Evolutionary conservation across 2,797 vertebrate species (phyloP), one percentile per base, ranked within the genome.

Genomic region (Falco peregrinus): DNA sequence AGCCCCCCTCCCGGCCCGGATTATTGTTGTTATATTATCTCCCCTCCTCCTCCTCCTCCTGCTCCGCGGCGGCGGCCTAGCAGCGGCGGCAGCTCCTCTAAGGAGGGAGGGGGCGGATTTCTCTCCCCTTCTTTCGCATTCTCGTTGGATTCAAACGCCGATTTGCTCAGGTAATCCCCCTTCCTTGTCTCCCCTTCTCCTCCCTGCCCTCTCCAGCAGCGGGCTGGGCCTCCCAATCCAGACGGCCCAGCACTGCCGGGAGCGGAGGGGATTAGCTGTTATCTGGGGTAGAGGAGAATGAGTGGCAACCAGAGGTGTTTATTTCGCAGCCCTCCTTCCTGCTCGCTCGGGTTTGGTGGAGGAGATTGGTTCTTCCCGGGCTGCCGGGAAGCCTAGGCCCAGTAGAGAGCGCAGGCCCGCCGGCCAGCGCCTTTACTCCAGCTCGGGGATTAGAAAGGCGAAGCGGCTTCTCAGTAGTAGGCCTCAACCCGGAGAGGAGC

Each of bases 401-500:
- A 97, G 97, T 97, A 98, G 98, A 98, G 98, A 97, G 98, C 98
- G 98, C 98, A 98, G 98, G 98, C 98, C 99, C 98, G 97, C 98
- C 98, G 98, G 98, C 98, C 98, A 98, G 98, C 98, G 98, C 98
- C 96, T 98, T 98, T 97, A 98, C 98, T 98, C 98, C 95, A 99
- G 98, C 98, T 98, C 98, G 98, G 97, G 98, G 98, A 98, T 99
- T 98, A 97, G 97, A 96, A 96, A 97, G 96, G 90, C 95, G 95
- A 97, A 95, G 71, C 87, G n/a, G 96, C 96, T 92, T 84, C 89
- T 93, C 95, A 54, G 97, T 98, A 91, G 98, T 96, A 98, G 98
- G 98, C 98, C 98, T 98, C 95, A 91, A 83, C 95, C 84, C 87
- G 87, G 96, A 96, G 96, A 78, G 79, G 84, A 96, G 93, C 87